A percentile compares a stretch with the other conserved stretches of the same genome.
These are phyloP conservation scores for Solen grandis DNA, from an alignment of 1,140 invertebrate genomes.

Conservation along the genomic window DNA sequence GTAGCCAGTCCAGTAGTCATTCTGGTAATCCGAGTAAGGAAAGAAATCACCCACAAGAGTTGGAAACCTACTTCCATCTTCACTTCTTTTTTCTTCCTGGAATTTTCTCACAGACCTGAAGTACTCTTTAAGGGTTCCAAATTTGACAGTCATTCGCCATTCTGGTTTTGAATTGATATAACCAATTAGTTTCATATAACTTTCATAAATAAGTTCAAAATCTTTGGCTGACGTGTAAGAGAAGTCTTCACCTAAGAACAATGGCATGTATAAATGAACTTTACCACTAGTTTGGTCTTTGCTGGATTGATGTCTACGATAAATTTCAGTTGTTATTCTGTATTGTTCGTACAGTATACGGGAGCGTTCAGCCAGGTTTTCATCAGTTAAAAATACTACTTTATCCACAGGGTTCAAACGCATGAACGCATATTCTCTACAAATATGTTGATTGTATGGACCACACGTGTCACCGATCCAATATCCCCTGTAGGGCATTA, in stretches of 20 bases:
- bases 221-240: conserved; percentile 92
- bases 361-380: conserved; percentile 33
- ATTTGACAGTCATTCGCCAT: conserved; percentile 91
- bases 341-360: conserved; percentile 54
- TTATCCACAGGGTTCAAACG: conserved; percentile 85
- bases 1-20: conserved; percentile 97
- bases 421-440: conserved; percentile 98
- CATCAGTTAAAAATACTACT: conserved; percentile 57
- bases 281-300: conserved; percentile 91
- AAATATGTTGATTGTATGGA: conserved; percentile 85
- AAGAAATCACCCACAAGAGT: conserved; percentile 95
- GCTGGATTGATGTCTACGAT: conserved; percentile 83
- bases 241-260: conserved; percentile 97
- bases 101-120: conserved; percentile 86
- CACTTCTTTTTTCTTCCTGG: conserved; percentile 52
- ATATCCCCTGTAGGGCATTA: conserved; percentile 97
- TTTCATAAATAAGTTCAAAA: conserved; percentile 90
- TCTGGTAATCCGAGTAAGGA: conserved; percentile 96
- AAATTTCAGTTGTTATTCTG: conserved; percentile 82
- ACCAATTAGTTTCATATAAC: conserved; percentile 92
- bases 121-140: conserved; percentile 95
- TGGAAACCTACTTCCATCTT: conserved; percentile 83
- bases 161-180: conserved; percentile 89
- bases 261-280: conserved; percentile 89
- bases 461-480: conserved; percentile 94